Base-by-base conservation (phyloP, 2,888 invertebrate genomes). In the Cordylochernes scorpioides region DNA sequence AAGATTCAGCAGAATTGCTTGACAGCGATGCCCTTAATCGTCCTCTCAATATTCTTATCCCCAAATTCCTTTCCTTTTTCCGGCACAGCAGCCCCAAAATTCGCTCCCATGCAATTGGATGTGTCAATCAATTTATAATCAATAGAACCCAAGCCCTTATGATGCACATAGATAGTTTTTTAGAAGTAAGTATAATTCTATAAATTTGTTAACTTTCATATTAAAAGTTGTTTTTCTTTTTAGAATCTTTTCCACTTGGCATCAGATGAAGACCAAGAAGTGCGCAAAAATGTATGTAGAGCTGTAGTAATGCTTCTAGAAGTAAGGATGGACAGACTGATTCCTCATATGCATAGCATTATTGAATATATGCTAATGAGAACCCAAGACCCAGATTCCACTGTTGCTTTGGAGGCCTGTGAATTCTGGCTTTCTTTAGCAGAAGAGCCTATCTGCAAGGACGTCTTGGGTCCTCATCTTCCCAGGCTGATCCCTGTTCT, bases 371-470 rank as follows among this genome's bases (percentile, higher is more conserved):
- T 97, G 84, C 58, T 97, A 45, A 60, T 80, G 50, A 65, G 91
- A 34, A 94, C 94, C 27, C 84, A 91, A 63, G 61, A 63, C 45
- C 57, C 65, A 1, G 86, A 94, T 50, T 88, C 91, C 50, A 71
- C 71, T 31, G 91, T 94, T 10, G 88, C 94, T 0, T 58, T 97
- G 34, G 97, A 99, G 56, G 94, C 97, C 1, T 99, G 97, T 46
- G 97, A 97, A 54, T 97, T 97, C 58, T 99, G 94, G 94, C 57
- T 97, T 28, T 80, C 88, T 0, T 59, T 97, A 30, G 88, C 94
- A 2, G 97, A 97, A 49, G 84, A 84, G 49, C 71, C 68, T 44
- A 68, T 91, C 41, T 91, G 91, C 53, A 70, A 75, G 51, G 82
- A 84, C 50, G 82, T 80, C 8, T 60, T 97, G 4, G 65, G 68